Evolutionary conservation across 2,888 invertebrate species (phyloP).

Genomic region (Oegoconia quadripuncta): DNA sequence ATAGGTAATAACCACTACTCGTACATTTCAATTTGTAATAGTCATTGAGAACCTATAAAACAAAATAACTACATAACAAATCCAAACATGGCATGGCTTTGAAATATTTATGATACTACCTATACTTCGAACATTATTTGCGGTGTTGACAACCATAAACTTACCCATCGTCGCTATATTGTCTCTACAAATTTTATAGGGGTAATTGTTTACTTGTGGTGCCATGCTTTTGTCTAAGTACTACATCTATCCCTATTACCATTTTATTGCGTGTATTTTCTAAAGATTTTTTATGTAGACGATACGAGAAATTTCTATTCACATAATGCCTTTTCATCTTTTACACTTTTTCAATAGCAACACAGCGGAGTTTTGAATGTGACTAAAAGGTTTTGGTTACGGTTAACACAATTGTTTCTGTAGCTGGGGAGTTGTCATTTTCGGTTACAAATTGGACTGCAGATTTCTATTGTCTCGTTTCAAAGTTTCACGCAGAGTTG

Average conservation of each 20-base stretch:
- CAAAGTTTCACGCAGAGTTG: slow-evolving; percentile 42
- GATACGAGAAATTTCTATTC: slow-evolving; percentile 42
- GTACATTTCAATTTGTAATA: too few species aligned
- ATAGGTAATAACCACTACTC: too few species aligned
- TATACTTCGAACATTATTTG: slow-evolving; percentile 42
- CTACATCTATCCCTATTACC: slow-evolving; percentile 33
- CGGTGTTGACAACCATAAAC: slow-evolving; percentile 61
- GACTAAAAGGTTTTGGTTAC: slow-evolving; percentile 49
- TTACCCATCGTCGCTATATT: slow-evolving; percentile 39
- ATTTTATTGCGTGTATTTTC: slow-evolving; percentile 52
- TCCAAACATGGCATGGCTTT: slow-evolving; percentile 31
- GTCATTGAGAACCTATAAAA: background rate
- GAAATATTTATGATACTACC: slow-evolving; percentile 40
- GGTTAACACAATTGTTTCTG: slow-evolving; percentile 47
- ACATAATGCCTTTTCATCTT: slow-evolving; percentile 38
- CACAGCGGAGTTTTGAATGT: slow-evolving; percentile 29
- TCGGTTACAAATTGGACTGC: slow-evolving; percentile 47
- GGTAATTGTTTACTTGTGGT: slow-evolving; percentile 64
- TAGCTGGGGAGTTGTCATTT: slow-evolving; percentile 40
- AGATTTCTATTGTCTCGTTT: slow-evolving; percentile 43
- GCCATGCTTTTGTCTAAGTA: slow-evolving; percentile 50
- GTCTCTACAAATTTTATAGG: slow-evolving; percentile 55
- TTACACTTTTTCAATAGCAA: slow-evolving; percentile 27
- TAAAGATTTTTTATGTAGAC: slow-evolving; percentile 45
- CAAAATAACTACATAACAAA: slow-evolving; percentile 20